Evolutionary conservation across 2,113 vertebrate species (phyloP).

Genomic region (Bothrops jararaca): DNA sequence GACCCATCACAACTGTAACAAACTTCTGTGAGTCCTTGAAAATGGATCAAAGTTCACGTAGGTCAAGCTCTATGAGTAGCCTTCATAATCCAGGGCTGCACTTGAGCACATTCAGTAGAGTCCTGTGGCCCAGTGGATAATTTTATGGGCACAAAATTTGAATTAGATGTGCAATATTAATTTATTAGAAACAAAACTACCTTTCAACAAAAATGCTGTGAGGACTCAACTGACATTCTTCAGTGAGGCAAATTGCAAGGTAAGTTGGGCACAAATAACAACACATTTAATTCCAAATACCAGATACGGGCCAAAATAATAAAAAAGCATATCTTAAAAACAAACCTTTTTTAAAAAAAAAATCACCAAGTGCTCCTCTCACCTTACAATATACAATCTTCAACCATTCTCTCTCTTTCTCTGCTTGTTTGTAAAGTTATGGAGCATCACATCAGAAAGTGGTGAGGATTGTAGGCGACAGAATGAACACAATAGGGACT

Average conservation of each 20-base stretch:
- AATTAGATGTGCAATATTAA: neutral
- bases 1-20: neutral
- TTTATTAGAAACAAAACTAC: neutral
- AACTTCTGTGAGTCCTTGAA: neutral
- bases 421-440: constrained; percentile 19
- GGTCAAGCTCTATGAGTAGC: neutral
- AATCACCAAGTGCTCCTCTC: constrained; percentile 33
- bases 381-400: constrained; percentile 2
- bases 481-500: neutral
- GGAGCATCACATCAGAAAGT: constrained; percentile 35
- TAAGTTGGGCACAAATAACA: neutral
- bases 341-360: neutral
- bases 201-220: constrained; percentile 26
- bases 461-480: neutral
- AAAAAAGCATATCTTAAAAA: neutral
- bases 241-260: neutral
- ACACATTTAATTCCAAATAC: constrained; percentile 18
- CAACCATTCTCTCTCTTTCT: neutral
- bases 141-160: neutral
- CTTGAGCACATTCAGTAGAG: neutral
- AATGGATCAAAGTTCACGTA: neutral
- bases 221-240: constrained; percentile 3
- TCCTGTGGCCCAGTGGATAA: neutral
- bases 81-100: neutral
- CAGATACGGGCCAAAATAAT: constrained; percentile 15